A percentile compares a stretch with the other conserved stretches of the same genome.
Evolutionary conservation across 1,140 invertebrate species (phyloP).

Genomic region (Gryllus bimaculatus): DNA sequence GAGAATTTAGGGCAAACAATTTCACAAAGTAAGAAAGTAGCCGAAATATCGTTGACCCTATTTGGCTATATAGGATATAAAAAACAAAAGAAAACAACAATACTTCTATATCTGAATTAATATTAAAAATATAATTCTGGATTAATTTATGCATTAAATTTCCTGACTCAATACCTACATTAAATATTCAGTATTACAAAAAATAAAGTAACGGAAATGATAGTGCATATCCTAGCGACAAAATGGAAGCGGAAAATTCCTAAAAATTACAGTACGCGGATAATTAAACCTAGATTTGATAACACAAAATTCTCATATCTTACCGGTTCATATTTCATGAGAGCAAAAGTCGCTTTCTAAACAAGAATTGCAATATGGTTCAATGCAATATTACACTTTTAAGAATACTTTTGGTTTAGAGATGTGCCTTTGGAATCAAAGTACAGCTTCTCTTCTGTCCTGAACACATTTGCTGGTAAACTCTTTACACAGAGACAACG

Average conservation of each 20-base stretch:
- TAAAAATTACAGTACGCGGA: not conserved
- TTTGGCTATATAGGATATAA: too few relatives aligned
- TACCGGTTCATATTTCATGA: not conserved
- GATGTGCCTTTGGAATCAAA: not conserved
- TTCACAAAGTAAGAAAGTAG: too few relatives aligned
- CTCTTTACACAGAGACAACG: not conserved
- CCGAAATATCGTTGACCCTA: too few relatives aligned
- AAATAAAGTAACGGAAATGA: not conserved
- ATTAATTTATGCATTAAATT: not conserved
- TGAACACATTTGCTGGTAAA: not conserved
- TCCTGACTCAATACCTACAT: not conserved
- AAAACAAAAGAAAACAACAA: too few relatives aligned
- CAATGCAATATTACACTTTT: not conserved
- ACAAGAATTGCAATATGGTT: not conserved
- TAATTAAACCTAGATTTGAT: not conserved
- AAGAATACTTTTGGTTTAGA: not conserved
- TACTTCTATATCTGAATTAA: not conserved
- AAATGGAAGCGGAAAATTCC: too few relatives aligned
- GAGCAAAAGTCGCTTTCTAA: too few relatives aligned
- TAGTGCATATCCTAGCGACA: not conserved
- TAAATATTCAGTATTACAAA: not conserved
- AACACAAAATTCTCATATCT: not conserved
- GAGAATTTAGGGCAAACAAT: too few relatives aligned
- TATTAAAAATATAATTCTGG: not conserved
- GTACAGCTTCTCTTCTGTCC: not conserved